Evolutionary conservation across 2,113 vertebrate genomes (phyloP), one percentile per base, ranked within the genome.

Genomic region (Silurus glanis): DNA sequence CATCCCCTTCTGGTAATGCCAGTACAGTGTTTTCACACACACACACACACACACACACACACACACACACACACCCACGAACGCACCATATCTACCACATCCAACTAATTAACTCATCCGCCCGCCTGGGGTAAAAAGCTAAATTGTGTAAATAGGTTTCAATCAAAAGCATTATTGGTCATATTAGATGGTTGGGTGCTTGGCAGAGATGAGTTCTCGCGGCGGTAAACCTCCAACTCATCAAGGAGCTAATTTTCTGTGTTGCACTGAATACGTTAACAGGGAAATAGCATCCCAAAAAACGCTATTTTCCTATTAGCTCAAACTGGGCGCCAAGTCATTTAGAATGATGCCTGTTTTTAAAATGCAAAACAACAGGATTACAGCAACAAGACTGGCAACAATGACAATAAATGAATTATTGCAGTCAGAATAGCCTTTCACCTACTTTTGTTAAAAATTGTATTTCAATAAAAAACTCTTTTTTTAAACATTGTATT

Each of bases 121-220:
- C 59, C 45, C 61, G 86, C 86, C 88, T 83, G 86, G 86, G 86
- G 74, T 78, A 78, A 87, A 80, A 67, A 62, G 71, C 71, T 58
- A 83, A 87, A 83, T 82, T 71, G 80, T 82, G 84, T 83, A 87
- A 85, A 89, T 83, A 87, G 88, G 86, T 89, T 89, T 89, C 83
- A 87, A 84, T 89, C 88, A 89, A 64, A 84, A 80, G 79, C 49
- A 80, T 87, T 87, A 89, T 87, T 83, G 86, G 80, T 85, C 80
- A 79, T 85, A 89, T 87, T 87, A 83, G 85, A 71, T n/a, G 83
- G 21, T 79, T 76, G 45, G 58, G 56, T 80, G 82, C 82, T 58
- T 79, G 83, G 74, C 80, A 51, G 86, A 87, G 74, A 74, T 69
- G 66, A 80, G 67, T 71, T 89, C 79, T 82, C 16, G 83, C 64